A percentile compares a stretch with the other conserved stretches of the same genome.
These are phyloP conservation scores for Agonum fuliginosum DNA, from an alignment of 2,888 invertebrate genomes.

Conservation along the genomic window DNA sequence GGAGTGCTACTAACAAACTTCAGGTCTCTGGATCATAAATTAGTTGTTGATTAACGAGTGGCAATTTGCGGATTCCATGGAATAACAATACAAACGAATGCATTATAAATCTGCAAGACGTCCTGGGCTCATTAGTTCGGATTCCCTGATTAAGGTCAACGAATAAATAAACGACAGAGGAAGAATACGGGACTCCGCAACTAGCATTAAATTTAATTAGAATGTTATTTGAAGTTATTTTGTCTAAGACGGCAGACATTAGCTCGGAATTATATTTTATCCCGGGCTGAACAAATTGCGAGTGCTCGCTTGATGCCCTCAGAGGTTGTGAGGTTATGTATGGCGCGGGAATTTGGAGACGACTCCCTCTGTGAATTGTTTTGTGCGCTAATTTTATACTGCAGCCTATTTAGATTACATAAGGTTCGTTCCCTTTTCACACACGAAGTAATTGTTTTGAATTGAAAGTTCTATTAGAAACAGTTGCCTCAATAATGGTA, in stretches of 20 bases:
- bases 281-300: conserved; percentile 25
- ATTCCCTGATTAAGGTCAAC: conserved; percentile 50
- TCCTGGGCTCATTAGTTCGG: conserved; percentile 35
- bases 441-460: no score
- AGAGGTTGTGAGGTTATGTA: not conserved
- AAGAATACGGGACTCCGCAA: conserved; percentile 24
- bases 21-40: conserved; percentile 24
- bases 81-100: conserved; percentile 52
- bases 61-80: conserved; percentile 50
- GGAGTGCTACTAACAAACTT: not conserved
- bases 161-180: conserved; percentile 44
- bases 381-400: not conserved
- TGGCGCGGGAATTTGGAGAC: not conserved
- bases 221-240: conserved; percentile 54
- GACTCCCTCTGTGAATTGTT: conserved; percentile 2
- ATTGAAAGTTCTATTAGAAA: no score
- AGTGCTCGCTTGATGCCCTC: not conserved
- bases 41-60: conserved; percentile 48
- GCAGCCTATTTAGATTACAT: not conserved
- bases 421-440: not conserved
- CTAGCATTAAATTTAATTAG: conserved; percentile 55
- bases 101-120: conserved; percentile 49
- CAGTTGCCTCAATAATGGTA: no score
- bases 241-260: conserved; percentile 45
- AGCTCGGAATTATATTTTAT: conserved; percentile 45